Base-by-base conservation (phyloP, 2,113 vertebrate species). In the Trochalopteron elliotii region DNA sequence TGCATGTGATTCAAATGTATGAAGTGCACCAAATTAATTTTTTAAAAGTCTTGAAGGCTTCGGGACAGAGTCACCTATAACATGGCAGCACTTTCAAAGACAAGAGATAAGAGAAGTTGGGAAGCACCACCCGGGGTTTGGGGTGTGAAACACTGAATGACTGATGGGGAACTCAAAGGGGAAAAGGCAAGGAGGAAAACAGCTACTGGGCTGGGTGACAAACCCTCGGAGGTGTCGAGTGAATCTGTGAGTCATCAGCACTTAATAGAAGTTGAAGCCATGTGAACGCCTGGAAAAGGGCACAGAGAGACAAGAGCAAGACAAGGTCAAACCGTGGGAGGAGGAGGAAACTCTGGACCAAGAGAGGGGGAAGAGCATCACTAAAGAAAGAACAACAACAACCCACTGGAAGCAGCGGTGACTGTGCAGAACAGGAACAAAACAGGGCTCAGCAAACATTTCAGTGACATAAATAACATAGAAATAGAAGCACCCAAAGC, bases 211-310 rank as follows among this genome's bases (percentile, higher is more conserved):
- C 49, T 10, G 68, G 63, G 89, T 80, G 85, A 89, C 69, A 74
- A 67, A 70, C 42, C 3, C 1, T 53, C 23, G 13, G n/a, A 67
- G 67, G 64, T 30, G 16, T 5, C 14, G 55, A 52, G 59, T 24
- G 61, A 44, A 64, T 37, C 90, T 23, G 31, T 86, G 90, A 97
- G 61, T 94, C 96, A 96, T 3, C 78, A 35, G 81, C 90, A 89
- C 60, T 15, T 22, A 35, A 52, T 0, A 71, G 74, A 68, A 53
- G 77, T 0, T 37, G 72, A 63, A 94, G 61, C 69, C 93, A 52
- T 17, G 70, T 15, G 72, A 91, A 89, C 0, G 9, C 55, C 77
- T 82, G 90, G 76, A 93, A 94, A 35, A 89, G 72, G 64, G 92
- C 76, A 77, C 0, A 1, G 84, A 67, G 81, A 91, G 40, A 64